Conservation (phyloP, 2,888 invertebrate species). For the Scaptomyza caliginosa region DNA sequence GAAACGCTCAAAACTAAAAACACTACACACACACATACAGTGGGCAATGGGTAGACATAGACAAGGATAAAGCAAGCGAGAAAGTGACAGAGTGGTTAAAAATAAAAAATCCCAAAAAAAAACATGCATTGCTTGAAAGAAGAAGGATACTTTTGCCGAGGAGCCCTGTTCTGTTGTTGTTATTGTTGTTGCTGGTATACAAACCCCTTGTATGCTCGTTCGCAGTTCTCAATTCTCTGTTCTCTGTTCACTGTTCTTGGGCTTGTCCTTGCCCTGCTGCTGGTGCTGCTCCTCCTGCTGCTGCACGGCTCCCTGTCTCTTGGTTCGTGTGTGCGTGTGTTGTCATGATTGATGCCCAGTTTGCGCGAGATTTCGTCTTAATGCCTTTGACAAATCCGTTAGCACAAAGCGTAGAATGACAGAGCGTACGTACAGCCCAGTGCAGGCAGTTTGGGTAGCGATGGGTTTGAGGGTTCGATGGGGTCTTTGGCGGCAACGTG, state of each 20-base stretch:
- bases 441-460: neutral
- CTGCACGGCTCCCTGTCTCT: neutral
- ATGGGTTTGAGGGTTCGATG: neutral
- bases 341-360: slow-evolving; percentile 75
- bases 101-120: slow-evolving; percentile 22
- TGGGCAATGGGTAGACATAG: neutral
- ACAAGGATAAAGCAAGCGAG: neutral
- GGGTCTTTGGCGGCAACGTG: slow-evolving; percentile 27
- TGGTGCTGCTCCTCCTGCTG: slow-evolving; percentile 2
- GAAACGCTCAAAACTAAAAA: slow-evolving; percentile 16
- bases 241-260: slow-evolving; percentile 14
- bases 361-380: slow-evolving; percentile 78
- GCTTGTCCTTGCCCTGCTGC: slow-evolving; percentile 6
- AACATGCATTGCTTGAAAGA: slow-evolving; percentile 21
- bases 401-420: slow-evolving; percentile 67
- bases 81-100: neutral
- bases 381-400: slow-evolving; percentile 79
- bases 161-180: slow-evolving; percentile 32
- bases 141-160: slow-evolving; percentile 42
- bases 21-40: slow-evolving; percentile 2
- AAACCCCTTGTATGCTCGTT: slow-evolving; percentile 28
- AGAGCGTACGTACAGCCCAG: slow-evolving; percentile 33
- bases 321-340: slow-evolving; percentile 35
- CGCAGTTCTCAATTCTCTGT: neutral
- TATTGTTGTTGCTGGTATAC: slow-evolving; percentile 1